These are phyloP conservation scores for Caenorhabditis zanzibari DNA, from an alignment of 2,888 invertebrate genomes.

Conservation along the genomic window DNA sequence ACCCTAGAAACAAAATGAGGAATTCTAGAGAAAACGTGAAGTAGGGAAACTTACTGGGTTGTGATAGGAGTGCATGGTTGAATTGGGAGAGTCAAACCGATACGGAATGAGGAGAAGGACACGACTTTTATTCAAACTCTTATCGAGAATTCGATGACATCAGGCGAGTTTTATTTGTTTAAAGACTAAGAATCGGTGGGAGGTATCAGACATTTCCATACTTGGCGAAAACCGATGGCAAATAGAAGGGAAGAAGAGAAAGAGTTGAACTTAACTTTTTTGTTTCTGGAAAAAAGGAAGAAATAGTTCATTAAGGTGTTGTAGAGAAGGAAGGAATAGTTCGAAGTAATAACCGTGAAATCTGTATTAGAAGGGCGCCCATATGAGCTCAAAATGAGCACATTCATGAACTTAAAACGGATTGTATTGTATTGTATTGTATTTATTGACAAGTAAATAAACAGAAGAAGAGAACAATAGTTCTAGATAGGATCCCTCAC, in stretches of 20 bases:
- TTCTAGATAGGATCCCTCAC: no score
- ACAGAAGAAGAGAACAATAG: no score
- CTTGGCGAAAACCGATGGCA: conserved; percentile 26
- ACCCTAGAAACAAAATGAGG: conserved; percentile 26
- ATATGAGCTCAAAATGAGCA: no score
- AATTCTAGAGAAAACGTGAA: background rate
- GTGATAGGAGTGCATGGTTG: conserved; percentile 71
- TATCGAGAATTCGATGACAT: conserved; percentile 53
- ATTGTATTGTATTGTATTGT: no score
- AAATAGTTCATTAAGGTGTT: background rate
- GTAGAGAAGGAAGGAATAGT: no score
- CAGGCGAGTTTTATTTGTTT: conserved; percentile 57
- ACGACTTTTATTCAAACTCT: conserved; percentile 59
- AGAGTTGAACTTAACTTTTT: conserved; percentile 4
- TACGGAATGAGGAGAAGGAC: conserved; percentile 14
- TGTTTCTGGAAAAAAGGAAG: conserved; percentile 9
- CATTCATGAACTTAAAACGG: no score
- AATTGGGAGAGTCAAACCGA: conserved; percentile 15
- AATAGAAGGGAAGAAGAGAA: conserved; percentile 9
- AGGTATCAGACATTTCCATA: conserved; percentile 49
- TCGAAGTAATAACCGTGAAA: no score
- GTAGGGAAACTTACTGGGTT: conserved; percentile 71
- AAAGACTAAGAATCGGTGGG: conserved; percentile 58
- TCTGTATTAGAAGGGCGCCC: no score
- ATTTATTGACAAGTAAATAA: no score